Base-by-base conservation (phyloP, 2,888 invertebrate species). In the Drosophila parthenogenetica region DNA sequence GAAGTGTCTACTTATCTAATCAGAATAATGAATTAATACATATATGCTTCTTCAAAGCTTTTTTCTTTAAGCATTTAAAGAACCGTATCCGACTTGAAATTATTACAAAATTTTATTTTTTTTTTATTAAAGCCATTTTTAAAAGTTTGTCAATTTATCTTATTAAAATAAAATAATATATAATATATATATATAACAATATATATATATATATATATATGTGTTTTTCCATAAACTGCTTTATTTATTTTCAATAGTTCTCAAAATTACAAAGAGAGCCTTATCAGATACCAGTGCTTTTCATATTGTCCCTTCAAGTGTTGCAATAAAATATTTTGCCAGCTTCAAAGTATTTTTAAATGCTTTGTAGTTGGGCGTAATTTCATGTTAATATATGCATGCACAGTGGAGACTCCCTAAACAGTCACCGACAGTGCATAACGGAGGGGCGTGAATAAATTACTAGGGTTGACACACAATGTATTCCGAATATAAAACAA, bases 311-410 rank as follows among this genome's bases (percentile, higher is more conserved):
- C 19, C 39, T 32, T 55, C 40, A 53, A 46, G 22, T 63, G 49
- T 66, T 58, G 61, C 62, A 66, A 64, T 69, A 48, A 60, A 63
- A 78, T 29, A 42, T 73, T 81, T 60, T 45, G 48, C 59, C 64
- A 54, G 63, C 71, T 67, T 49, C 60, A 75, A 80, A 66, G 51
- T 62, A 72, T 66, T 53, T 74, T 65, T 59, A 42, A 45, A 65
- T 50, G 60, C 55, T 64, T 55, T 58, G 62, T 67, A 74, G 61
- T 42, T 71, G 65, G 29, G 19, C 61, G 73, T 84, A 81, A 82
- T 82, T 81, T 81, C 49, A 87, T 85, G 82, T 73, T 81, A 87
- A 82, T 81, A 35, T 87, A 82, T 82, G 85, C 82, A 84, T 75
- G 79, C 13, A 49, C 13, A 4, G 35, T 13, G 17, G 13, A 35